Base-by-base conservation (phyloP, 1,140 invertebrate species). In the Colletes latitarsis region DNA sequence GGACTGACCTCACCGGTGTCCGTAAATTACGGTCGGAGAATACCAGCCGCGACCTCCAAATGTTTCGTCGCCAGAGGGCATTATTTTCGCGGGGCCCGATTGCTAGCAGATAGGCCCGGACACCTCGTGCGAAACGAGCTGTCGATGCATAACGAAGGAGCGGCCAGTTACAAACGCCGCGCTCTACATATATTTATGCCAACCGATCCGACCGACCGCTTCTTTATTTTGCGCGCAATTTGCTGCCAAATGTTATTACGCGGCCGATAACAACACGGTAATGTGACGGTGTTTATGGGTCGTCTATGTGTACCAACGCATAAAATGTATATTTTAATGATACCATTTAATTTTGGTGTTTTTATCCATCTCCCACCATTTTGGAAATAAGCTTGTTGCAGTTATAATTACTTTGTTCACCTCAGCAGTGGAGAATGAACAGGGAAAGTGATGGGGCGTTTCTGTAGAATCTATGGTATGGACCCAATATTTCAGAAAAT, bases 1-100 rank as follows among this genome's bases (percentile, higher is more conserved):
- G 70, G 66, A 76, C 55, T 66, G 73, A 69, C 21, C 55, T 77
- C 60, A 55, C 52, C 58, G 53, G 49, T 58, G 66, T 66, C 66
- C 72, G 82, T 83, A 85, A 85, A 81, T 85, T 83, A 81, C 71
- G 67, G 55, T 53, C 30, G 30, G 43, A 10, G 53, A 76, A 71
- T 49, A 72, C 76, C 76, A 67, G 30, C 41, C 66, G 73, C 62
- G 81, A 60, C 75, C 77, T 66, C 71, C 76, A 55, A 83, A 81
- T 80, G 77, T 71, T 73, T 76, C 83, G 60, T 75, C 71, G 71
- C 76, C 46, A 39, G 55, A 30, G 58, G 53, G 58, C 62, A 74
- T 83, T 83, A 83, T 79, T 83, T 83, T 68, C 55, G 77, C 70
- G 57, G 60, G 55, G 30, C 30, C 39, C 72, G 82, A 83, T 77